A percentile compares a stretch with the other conserved stretches of the same genome.
These are phyloP conservation scores for Actenoides hombroni DNA, from an alignment of 2,113 vertebrate species.

Conservation along the genomic window DNA sequence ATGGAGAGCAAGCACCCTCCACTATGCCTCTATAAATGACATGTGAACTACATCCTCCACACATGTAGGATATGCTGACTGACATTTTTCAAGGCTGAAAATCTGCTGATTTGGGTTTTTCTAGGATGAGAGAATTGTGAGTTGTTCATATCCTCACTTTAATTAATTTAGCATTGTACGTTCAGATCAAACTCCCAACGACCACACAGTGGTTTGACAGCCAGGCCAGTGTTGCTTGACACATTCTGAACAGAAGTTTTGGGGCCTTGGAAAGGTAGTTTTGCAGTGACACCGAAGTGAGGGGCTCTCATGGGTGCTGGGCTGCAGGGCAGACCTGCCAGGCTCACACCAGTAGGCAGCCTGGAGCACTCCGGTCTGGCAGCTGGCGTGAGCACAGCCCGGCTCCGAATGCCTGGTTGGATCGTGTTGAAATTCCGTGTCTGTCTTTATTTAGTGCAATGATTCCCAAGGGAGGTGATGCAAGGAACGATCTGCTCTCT, in stretches of 20 bases:
- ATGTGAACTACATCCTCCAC: neutral
- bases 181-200: neutral
- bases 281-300: neutral
- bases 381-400: neutral
- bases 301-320: accelerated
- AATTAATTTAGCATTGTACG: neutral
- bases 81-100: neutral
- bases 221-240: neutral
- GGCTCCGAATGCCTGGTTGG: neutral
- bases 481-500: conserved; percentile 27
- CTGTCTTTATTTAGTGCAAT: neutral
- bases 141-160: neutral
- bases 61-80: accelerated
- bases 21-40: accelerated
- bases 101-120: neutral
- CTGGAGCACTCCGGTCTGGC: accelerated
- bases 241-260: neutral
- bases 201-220: neutral
- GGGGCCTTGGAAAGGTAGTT: neutral
- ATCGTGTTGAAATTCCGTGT: conserved; percentile 8
- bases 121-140: neutral
- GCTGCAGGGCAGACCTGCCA: neutral
- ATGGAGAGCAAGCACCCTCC: neutral
- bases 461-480: conserved; percentile 41
- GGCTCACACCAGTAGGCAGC: neutral